phyloP scores from a whole-genome alignment of 1,140 invertebrate species.

The Bombyx mori region ASM3026992v2 NC_085109.1:9514001-9514500 shows the following conservation, averaged over 20 bases:
- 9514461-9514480: too few species aligned
- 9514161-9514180: slow-evolving; percentile 56
- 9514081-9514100: slow-evolving; percentile 29
- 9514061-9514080: slow-evolving; percentile 37
- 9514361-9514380: too few species aligned
- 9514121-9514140: slow-evolving; percentile 68
- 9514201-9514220: slow-evolving; percentile 41
- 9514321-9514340: slow-evolving; percentile 11
- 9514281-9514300: slow-evolving; percentile 31
- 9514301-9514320: slow-evolving; percentile 30
- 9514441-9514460: too few species aligned
- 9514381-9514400: too few species aligned
- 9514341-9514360: too few species aligned
- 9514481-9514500: too few species aligned
- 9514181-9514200: slow-evolving; percentile 44
- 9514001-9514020: slow-evolving; percentile 3
- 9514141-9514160: slow-evolving; percentile 47
- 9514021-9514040: slow-evolving; percentile 15
- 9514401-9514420: too few species aligned
- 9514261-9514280: slow-evolving; percentile 31
- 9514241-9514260: slow-evolving; percentile 46
- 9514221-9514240: slow-evolving; percentile 49
- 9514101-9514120: slow-evolving; percentile 61
- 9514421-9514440: too few species aligned
- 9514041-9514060: slow-evolving; percentile 22